Conservation (phyloP, 2,797 vertebrate genomes). For the Serranus cabrilla region DNA sequence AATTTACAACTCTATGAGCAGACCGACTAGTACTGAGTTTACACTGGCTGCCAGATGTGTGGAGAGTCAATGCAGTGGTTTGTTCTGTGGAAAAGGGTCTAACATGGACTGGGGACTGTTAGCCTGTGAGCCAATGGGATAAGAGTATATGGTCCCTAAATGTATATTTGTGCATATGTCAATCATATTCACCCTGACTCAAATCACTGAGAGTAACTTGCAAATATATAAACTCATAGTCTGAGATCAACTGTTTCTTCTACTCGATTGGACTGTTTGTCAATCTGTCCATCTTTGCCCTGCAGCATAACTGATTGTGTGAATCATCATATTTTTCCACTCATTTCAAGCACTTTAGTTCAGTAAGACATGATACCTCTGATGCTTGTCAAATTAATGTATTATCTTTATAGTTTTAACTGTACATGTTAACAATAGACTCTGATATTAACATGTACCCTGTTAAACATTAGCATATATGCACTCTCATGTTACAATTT, state of each 20-base stretch:
- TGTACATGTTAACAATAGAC: background rate
- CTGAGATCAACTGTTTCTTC: background rate
- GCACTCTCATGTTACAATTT: background rate
- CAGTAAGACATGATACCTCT: no score
- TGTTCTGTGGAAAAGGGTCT: background rate
- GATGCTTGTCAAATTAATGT: background rate
- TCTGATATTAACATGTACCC: no score
- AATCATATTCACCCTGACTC: no score
- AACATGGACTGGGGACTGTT: background rate
- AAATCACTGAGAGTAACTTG: no score
- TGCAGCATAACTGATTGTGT: background rate
- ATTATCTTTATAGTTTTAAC: background rate
- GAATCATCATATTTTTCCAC: background rate
- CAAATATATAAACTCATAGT: background rate
- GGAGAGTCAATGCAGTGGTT: background rate
- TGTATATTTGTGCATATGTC: background rate
- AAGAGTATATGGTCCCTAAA: background rate
- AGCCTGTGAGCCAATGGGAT: background rate
- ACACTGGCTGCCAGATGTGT: conserved; percentile 7
- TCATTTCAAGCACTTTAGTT: no score
- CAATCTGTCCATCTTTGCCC: background rate
- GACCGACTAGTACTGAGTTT: background rate
- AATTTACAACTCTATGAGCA: conserved; percentile 23
- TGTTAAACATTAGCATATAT: background rate
- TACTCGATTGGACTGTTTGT: background rate